Base-by-base conservation (phyloP, 92 coral and sea anemone genomes). In the Parazoanthus darwini region DNA sequence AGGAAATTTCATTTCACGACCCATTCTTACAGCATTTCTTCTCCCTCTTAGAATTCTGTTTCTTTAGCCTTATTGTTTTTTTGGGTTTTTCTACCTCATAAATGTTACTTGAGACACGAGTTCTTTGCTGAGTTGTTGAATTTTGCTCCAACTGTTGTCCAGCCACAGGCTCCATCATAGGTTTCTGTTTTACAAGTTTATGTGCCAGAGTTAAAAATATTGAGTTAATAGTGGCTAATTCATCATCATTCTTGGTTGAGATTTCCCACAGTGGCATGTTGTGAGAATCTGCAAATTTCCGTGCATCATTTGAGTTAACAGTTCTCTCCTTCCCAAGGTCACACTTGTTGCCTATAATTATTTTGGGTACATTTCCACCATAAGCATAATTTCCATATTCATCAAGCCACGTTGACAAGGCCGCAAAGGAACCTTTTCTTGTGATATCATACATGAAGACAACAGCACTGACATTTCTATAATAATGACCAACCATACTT, bases 381-480 rank as follows among this genome's bases (percentile, higher is more conserved):
- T 94, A 86, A 16, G 97, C 96, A 73, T 87, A 94, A 76, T 95
- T 95, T 74, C 93, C 94, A 87, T 97, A 97, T 87, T 97, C 99
- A 13, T 89, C 87, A 66, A 94, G 92, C 99, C 99, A 97, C 73
- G 78, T 85, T 51, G 86, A 43, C 81, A 97, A 82, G 39, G 96
- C 93, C 77, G 88, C 94, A 84, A 97, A 97, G 29, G 99, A 95
- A 29, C 94, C 85, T 82, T 89, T 91, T 70, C 98, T 93, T 44
- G 99, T 94, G 63, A 94, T 92, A 72, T 97, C 99, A 81, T 95
- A 97, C 95, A 97, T 96, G 76, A 97, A 97, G 8, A 97, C 96
- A 39, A 95, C 95, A 78, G 99, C 99, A 83, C 94, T 93, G 46
- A 97, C 99, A 86, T 97, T 95, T 82, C 99, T 92, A 88, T 97